These are phyloP conservation scores for Entomobrya multifasciata DNA, from an alignment of 2,888 invertebrate genomes.

Conservation along the genomic window DNA sequence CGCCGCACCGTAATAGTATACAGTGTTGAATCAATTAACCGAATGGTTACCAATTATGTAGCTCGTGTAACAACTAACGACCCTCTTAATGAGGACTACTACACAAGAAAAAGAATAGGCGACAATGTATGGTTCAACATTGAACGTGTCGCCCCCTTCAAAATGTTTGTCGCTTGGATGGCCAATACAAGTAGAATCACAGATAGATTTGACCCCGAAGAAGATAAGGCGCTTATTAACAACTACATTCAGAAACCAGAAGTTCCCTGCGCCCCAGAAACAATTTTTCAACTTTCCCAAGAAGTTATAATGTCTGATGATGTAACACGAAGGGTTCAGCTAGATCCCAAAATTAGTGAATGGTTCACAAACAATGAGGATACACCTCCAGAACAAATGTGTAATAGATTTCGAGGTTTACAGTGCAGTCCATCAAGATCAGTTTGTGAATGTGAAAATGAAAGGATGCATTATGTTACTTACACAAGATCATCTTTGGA, in stretches of 20 bases:
- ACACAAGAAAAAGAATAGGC: background rate
- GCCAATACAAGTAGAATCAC: constrained; percentile 20
- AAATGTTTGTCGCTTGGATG: constrained; percentile 43
- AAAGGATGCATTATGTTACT: background rate
- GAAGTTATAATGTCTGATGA: constrained; percentile 28
- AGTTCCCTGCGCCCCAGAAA: constrained; percentile 35
- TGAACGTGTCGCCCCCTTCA: constrained; percentile 44
- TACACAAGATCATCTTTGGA: background rate
- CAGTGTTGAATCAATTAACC: background rate
- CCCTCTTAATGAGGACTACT: constrained; percentile 35
- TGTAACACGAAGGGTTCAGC: background rate
- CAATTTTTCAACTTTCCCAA: background rate
- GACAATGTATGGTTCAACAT: constrained; percentile 56
- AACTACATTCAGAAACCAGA: constrained; percentile 22
- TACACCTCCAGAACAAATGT: constrained; percentile 32
- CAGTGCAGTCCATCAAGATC: constrained; percentile 8
- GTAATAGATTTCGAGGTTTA: constrained; percentile 44
- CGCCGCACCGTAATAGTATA: background rate
- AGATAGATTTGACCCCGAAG: background rate
- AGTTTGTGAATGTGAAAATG: constrained; percentile 39
- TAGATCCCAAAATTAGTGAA: background rate
- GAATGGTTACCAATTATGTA: constrained; percentile 21
- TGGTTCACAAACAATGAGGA: constrained; percentile 25
- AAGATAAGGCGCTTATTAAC: background rate
- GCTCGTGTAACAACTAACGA: constrained; percentile 35